These are phyloP conservation scores for Paratilapia polleni DNA, from an alignment of 2,113 vertebrate genomes.

Conservation along the genomic window DNA sequence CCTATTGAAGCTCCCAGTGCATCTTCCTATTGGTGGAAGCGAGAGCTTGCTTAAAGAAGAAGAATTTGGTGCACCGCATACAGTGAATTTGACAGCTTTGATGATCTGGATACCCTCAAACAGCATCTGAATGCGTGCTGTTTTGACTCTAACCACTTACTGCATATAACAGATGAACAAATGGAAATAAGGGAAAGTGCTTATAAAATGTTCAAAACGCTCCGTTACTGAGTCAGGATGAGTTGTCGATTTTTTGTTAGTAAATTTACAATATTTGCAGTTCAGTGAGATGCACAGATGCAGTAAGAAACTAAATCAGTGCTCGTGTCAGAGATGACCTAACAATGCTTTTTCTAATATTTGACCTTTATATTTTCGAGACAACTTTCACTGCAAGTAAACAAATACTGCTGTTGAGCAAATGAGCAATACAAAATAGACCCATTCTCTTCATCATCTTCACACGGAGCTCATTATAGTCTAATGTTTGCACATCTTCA, in stretches of 20 bases:
- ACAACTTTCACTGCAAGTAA: background rate
- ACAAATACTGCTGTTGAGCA: background rate
- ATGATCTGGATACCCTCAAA: constrained; percentile 23
- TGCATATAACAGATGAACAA: constrained; percentile 7
- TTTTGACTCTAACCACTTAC: constrained; percentile 21
- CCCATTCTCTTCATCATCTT: background rate
- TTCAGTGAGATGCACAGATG: background rate
- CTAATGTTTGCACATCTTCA: background rate
- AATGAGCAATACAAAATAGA: background rate
- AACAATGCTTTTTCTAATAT: background rate
- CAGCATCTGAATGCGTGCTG: constrained; percentile 11
- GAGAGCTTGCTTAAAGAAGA: constrained; percentile 38
- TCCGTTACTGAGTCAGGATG: background rate
- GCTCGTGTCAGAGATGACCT: background rate
- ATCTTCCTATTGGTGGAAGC: constrained; percentile 23
- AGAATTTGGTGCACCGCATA: constrained; percentile 28
- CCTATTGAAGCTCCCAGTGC: constrained; percentile 17
- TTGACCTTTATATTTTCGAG: background rate
- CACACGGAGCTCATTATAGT: background rate
- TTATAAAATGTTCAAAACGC: background rate
- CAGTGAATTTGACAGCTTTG: constrained; percentile 42
- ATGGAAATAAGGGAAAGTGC: background rate
- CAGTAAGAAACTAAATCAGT: background rate
- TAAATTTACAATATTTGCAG: background rate
- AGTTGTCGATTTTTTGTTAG: background rate